These are phyloP conservation scores for Podarcis siculus DNA, from an alignment of 2,797 vertebrate genomes.

Conservation along the genomic window DNA sequence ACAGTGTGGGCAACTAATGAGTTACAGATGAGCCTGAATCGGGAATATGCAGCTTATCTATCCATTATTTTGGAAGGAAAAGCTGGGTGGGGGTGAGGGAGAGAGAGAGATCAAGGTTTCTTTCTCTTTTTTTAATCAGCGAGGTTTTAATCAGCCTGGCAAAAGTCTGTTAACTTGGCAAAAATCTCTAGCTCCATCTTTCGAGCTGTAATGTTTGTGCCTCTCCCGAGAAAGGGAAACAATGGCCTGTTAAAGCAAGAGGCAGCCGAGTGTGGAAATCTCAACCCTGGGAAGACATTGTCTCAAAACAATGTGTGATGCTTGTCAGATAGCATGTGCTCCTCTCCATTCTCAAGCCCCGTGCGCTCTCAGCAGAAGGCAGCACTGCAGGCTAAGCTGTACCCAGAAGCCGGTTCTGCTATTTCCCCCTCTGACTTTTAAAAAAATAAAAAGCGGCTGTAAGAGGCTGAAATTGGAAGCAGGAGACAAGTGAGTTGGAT, in stretches of 20 bases:
- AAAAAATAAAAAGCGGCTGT: not conserved
- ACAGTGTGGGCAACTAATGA: conserved; percentile 61
- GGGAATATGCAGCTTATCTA: conserved; percentile 60
- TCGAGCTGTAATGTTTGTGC: conserved; percentile 62
- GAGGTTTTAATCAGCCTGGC: conserved; percentile 35
- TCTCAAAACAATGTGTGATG: conserved; percentile 7
- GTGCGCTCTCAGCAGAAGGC: not conserved
- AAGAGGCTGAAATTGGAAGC: not conserved
- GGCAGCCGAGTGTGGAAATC: not conserved
- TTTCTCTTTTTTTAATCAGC: not conserved
- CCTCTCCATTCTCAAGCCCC: not conserved
- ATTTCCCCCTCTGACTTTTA: not conserved
- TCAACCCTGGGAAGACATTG: not conserved
- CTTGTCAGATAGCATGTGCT: not conserved
- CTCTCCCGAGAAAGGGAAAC: conserved; percentile 39
- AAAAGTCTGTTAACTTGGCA: conserved; percentile 53
- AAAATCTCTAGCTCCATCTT: conserved; percentile 79
- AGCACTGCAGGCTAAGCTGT: not conserved
- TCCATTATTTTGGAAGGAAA: conserved; percentile 26
- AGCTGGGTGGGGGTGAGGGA: not conserved
- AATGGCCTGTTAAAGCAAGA: not conserved
- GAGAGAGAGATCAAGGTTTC: conserved; percentile 25
- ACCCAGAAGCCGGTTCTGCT: not conserved
- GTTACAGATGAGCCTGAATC: conserved; percentile 61
- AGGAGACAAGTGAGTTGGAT: not conserved